Base-by-base conservation (phyloP, 2,888 invertebrate species). In the Azorinus chamasolen region DNA sequence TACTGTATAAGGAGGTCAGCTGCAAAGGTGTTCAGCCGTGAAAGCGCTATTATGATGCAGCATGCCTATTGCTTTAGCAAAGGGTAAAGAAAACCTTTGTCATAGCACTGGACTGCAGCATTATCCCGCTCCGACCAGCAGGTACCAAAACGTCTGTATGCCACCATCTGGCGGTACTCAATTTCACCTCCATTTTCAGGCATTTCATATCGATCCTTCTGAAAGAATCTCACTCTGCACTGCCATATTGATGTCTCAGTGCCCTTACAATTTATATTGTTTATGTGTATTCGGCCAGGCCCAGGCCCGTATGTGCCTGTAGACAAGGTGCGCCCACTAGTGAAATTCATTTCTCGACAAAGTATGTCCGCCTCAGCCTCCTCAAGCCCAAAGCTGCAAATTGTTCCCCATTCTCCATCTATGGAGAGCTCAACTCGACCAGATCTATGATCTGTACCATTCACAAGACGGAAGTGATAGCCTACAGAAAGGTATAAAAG, bases 371-470 rank as follows among this genome's bases (percentile, higher is more conserved):
- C 96, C 10, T 32, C 32, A 84, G 96, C 95, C 24, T 93, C 94
- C 75, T 96, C 91, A 18, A 95, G 95, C 88, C 96, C 96, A 83
- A 95, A 95, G 81, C 76, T 69, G 90, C 96, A 96, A 8, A 96
- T 94, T 75, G 95, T 95, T 0, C 96, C 96, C 95, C 95, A 96
- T 73, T 94, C 94, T 0, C 95, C 95, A 76, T 93, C 92, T 95
- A 96, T 94, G 92, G 95, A 95, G 2, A 96, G 95, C 93, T 96
- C 96, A 12, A 96, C 93, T 4, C 84, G 80, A 16, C 87, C 87
- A 20, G 63, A 70, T 8, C 68, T 63, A 5, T 62, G 50, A 24
- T 58, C 59, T 14, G 77, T 80, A 2, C 81, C 78, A 62, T 78
- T 75, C 3, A 57, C 69, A 32, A 81, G 57, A 12, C 64, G 43